These are phyloP conservation scores for Odontocerum albicorne DNA, from an alignment of 2,888 invertebrate genomes.

Conservation along the genomic window DNA sequence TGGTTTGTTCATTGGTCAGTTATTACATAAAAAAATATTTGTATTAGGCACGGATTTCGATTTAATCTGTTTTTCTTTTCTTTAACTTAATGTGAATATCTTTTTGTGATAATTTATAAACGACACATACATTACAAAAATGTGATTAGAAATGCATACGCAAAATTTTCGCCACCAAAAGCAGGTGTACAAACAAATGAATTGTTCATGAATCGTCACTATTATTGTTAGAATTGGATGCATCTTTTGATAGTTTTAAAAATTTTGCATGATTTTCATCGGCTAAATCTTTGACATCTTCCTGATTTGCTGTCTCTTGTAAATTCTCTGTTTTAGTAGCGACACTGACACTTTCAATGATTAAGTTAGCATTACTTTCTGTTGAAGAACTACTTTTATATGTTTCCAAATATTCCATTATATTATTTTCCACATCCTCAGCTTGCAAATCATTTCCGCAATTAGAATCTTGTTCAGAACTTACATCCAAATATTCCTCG, in stretches of 20 bases:
- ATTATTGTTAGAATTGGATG: not conserved
- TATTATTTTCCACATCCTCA: not conserved
- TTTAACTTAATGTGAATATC: no score
- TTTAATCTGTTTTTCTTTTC: no score
- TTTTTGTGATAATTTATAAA: no score
- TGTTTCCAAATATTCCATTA: not conserved
- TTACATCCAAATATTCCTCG: not conserved
- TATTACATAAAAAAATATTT: no score
- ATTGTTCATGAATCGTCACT: not conserved
- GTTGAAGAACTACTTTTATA: not conserved
- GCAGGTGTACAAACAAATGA: no score
- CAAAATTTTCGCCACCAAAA: no score
- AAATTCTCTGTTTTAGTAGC: not conserved
- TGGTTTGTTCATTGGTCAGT: no score
- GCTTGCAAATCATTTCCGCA: not conserved
- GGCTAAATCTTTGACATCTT: not conserved
- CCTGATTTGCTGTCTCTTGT: not conserved
- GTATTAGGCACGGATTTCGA: no score
- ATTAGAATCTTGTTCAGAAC: not conserved
- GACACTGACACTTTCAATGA: not conserved
- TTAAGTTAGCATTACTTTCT: no score
- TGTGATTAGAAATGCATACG: no score
- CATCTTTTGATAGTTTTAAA: not conserved
- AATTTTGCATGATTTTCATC: not conserved
- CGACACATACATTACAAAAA: no score